Evolutionary conservation across 2,797 vertebrate species (phyloP), one percentile per base, ranked within the genome.

Genomic region (Dallia pectoralis): DNA sequence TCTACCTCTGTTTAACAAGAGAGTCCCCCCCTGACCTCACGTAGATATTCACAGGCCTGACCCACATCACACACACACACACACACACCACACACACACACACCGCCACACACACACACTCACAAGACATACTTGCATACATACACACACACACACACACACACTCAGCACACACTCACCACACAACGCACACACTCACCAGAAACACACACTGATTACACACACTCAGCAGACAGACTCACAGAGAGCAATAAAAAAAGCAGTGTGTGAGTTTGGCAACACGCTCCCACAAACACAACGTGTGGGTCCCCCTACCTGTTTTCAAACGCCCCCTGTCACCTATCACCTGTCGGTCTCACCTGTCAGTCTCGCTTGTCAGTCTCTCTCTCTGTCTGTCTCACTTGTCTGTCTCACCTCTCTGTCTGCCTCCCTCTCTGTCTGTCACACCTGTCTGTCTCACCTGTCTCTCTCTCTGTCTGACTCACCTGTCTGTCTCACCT

Each of bases 1-100:
- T 84, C 69, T 72, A 72, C 30, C 36, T 22, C 33, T 76, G 81
- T 85, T 69, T 48, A 77, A 84, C 63, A 70, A 59, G 69, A 63
- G 68, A 72, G n/a, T n/a, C 84, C 72, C 44, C 73, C 67, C 44
- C 14, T 67, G 77, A 27, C 65, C 74, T 33, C 40, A 44, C 48
- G 59, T 40, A 48, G 67, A 62, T 65, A 36, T 36, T 36, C 7
- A 36, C 33, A 36, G 33, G 33, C 3, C 33, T 36, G 3, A 3
- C 7, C 33, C 33, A 36, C 33, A 36, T 7, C 33, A 36, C 33
- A 36, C 19, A 56, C 8, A 33, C n/a, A 7, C 40, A 74, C 77
- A 49, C 71, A 32, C 30, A 14, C 68, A 70, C 6, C 48, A 22
- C 48, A 15, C 51, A 22, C n/a, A 19, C 65, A 48, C n/a, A 18